phyloP scores from a whole-genome alignment of 2,797 vertebrate species.

The Synanceia verrucosa region DNA sequence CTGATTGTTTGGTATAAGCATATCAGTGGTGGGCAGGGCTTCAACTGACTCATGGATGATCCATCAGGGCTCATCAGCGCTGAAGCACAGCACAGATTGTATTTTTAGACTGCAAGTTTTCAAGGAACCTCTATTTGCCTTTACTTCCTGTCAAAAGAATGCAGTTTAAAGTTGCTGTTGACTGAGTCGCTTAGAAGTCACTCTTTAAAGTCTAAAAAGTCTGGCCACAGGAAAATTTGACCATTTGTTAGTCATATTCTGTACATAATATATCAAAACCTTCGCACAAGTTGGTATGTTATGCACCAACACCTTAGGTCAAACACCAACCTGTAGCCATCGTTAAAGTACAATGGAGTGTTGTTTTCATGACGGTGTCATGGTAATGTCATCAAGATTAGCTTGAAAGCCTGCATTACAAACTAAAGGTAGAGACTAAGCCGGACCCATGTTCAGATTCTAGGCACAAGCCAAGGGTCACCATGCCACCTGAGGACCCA shows the following conservation, averaged over 20 bases:
- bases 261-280: too few species aligned
- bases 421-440: neutral
- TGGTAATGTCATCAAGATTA: too few species aligned
- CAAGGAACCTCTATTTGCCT: slow-evolving; percentile 17
- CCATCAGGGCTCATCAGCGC: slow-evolving; percentile 46
- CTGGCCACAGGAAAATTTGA: neutral
- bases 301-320: neutral
- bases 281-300: neutral
- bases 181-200: neutral
- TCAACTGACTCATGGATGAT: slow-evolving; percentile 58
- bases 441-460: too few species aligned
- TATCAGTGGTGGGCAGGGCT: slow-evolving; percentile 46
- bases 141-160: neutral
- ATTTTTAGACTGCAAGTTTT: slow-evolving; percentile 49
- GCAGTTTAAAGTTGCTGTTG: neutral
- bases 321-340: neutral
- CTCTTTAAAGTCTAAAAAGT: neutral
- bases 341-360: neutral
- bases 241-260: too few species aligned
- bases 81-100: slow-evolving; percentile 13
- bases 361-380: neutral
- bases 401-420: neutral
- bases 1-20: slow-evolving; percentile 64
- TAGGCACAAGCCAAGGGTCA: too few species aligned
- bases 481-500: too few species aligned